Base-by-base conservation (phyloP, 2,113 vertebrate species). In the Albula goreensis region DNA sequence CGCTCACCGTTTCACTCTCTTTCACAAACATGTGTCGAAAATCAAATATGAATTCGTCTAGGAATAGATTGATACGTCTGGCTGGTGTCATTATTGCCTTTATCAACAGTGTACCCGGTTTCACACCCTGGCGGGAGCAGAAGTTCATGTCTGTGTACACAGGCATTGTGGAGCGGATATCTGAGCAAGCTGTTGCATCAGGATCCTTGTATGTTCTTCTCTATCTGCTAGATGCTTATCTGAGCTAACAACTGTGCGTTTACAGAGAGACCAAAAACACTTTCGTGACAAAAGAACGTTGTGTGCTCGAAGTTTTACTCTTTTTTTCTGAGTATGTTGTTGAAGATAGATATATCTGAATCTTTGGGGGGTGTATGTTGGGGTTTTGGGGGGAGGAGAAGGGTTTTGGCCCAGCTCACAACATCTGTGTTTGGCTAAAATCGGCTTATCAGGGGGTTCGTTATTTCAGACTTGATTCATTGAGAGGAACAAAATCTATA, bases 401-500 rank as follows among this genome's bases (percentile, higher is more conserved):
- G 82, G 86, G 79, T 70, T 87, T 60, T 50, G 53, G 80, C 84
- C 13, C 60, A 53, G 66, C 78, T 86, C 84, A 86, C 87, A 79
- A 83, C 85, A 86, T 90, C 85, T 81, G 85, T 92, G 10, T 93
- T 93, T 92, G 91, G 90, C 90, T 88, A 83, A 50, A 87, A 81
- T 91, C 89, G 93, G 89, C 88, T 88, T 85, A 83, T 87, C 87
- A 86, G 87, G 88, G 31, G 86, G 86, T 89, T 91, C 90, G 91
- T 86, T 86, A 89, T 90, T 89, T 92, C 86, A 89, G 91, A 92
- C 90, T 90, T 83, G 88, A 93, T 91, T 93, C 89, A 90, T 93
- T 87, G 85, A 87, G 86, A 83, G 85, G 79, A 87, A 89, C 52
- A 84, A 93, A 91, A 93, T 93, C 90, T 88, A 88, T 88, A 85